Conservation (phyloP, 1,140 invertebrate genomes). For the Drosophila eugracilis region DNA sequence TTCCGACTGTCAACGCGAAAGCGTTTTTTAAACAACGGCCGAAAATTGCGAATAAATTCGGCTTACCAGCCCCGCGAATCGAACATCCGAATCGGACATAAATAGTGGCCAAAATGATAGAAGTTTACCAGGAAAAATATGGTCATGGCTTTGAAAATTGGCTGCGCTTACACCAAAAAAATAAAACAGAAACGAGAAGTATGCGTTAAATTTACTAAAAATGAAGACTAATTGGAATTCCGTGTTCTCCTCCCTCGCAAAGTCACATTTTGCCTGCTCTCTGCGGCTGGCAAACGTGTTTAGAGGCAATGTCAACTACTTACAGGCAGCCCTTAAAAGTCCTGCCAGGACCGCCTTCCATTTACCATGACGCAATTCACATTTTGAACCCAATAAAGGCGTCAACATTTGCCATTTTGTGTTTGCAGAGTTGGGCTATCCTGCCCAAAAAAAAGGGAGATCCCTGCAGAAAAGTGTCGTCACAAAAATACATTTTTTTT, state of each 20-base stretch:
- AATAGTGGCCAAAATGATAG: conserved; percentile 21
- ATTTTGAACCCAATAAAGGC: conserved; percentile 67
- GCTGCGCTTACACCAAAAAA: too few species aligned
- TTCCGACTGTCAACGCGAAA: conserved; percentile 33
- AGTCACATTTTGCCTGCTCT: conserved; percentile 2
- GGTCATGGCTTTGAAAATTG: conserved; percentile 11
- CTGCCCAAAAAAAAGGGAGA: conserved; percentile 3
- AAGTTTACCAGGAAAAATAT: conserved; percentile 2
- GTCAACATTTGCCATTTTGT: conserved; percentile 64
- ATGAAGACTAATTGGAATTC: conserved; percentile 61
- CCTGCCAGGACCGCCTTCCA: conserved; percentile 10
- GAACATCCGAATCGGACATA: conserved; percentile 21
- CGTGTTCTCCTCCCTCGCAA: conserved; percentile 20
- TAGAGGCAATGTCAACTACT: conserved; percentile 63
- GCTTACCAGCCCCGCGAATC: conserved; percentile 34
- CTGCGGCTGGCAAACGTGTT: conserved; percentile 45
- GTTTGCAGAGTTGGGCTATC: conserved; percentile 25
- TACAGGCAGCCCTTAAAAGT: conserved; percentile 41
- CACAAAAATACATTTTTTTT: conserved; percentile 29
- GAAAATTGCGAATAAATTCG: conserved; percentile 50
- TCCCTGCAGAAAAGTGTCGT: conserved; percentile 20
- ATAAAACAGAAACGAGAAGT: conserved; percentile 8
- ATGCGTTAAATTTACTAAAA: conserved; percentile 45
- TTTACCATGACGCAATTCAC: conserved; percentile 38
- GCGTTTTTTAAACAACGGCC: conserved; percentile 31